phyloP scores from a whole-genome alignment of 2,888 invertebrate genomes.

The Acheta domesticus region DNA sequence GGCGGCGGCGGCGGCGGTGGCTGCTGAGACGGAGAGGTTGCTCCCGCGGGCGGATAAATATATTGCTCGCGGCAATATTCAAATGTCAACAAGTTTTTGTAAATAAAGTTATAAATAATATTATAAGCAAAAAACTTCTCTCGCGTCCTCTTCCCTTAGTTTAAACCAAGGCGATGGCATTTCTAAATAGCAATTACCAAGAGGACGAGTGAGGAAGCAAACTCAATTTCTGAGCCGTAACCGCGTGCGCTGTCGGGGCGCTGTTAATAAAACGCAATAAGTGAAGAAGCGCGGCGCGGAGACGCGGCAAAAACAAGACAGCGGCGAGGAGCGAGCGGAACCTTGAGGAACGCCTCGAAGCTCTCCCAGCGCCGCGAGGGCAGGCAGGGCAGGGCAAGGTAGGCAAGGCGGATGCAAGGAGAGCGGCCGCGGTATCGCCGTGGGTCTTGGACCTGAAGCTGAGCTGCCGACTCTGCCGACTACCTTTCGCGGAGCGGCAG shows the following conservation, averaged over 20 bases:
- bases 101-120: slow-evolving; percentile 26
- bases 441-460: no score
- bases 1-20: neutral
- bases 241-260: slow-evolving; percentile 7
- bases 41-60: neutral
- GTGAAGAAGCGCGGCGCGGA: neutral
- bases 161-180: slow-evolving; percentile 19
- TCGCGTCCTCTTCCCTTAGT: slow-evolving; percentile 4
- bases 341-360: no score
- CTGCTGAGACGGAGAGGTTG: neutral
- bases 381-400: no score
- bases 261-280: slow-evolving; percentile 18
- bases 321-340: neutral
- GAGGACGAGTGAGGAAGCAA: slow-evolving; percentile 25
- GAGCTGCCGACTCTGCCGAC: no score
- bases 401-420: no score
- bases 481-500: no score
- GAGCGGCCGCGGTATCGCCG: no score
- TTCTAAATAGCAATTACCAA: slow-evolving; percentile 26
- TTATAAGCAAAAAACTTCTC: slow-evolving; percentile 18
- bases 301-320: neutral
- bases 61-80: slow-evolving; percentile 21
- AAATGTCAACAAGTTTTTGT: slow-evolving; percentile 25
- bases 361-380: no score
- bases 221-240: slow-evolving; percentile 19